Percentiles rank a stretch among this genome's conserved stretches.
These are phyloP conservation scores for Sialis lutaria DNA, from an alignment of 2,888 invertebrate genomes.

Conservation along the genomic window DNA sequence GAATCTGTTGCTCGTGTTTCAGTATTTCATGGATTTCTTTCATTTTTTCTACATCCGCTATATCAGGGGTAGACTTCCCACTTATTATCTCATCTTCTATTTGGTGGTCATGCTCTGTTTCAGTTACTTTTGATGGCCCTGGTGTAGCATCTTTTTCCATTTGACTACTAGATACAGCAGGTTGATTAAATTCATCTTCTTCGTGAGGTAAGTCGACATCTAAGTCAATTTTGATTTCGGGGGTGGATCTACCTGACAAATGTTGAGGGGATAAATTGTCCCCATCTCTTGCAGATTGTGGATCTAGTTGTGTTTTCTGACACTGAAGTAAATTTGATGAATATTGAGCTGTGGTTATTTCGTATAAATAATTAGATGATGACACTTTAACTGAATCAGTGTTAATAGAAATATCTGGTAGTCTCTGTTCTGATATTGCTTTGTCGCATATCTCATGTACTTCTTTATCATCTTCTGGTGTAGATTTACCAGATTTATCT, in stretches of 20 bases:
- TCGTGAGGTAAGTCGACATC: not conserved
- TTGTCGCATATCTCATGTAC: constrained; percentile 10
- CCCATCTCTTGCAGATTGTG: not conserved
- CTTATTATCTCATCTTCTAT: constrained; percentile 13
- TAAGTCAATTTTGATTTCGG: constrained; percentile 5
- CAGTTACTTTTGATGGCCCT: constrained; percentile 6
- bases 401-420: constrained; percentile 5
- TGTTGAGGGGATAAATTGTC: constrained; percentile 2
- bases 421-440: not conserved
- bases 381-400: constrained; percentile 2
- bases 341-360: not conserved
- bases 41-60: constrained; percentile 17
- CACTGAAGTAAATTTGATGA: not conserved
- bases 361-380: not conserved
- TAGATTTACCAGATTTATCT: constrained; percentile 25
- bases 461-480: constrained; percentile 16
- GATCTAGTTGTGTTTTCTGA: not conserved
- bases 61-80: constrained; percentile 21
- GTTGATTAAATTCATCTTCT: not conserved
- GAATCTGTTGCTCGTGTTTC: constrained; percentile 19
- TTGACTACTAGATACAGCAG: constrained; percentile 1
- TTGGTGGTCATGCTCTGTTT: constrained; percentile 4
- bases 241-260: constrained; percentile 5
- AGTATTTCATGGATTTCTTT: constrained; percentile 18
- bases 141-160: not conserved